phyloP scores from a whole-genome alignment of 2,888 invertebrate genomes.

The Polymixis lichenea region DNA sequence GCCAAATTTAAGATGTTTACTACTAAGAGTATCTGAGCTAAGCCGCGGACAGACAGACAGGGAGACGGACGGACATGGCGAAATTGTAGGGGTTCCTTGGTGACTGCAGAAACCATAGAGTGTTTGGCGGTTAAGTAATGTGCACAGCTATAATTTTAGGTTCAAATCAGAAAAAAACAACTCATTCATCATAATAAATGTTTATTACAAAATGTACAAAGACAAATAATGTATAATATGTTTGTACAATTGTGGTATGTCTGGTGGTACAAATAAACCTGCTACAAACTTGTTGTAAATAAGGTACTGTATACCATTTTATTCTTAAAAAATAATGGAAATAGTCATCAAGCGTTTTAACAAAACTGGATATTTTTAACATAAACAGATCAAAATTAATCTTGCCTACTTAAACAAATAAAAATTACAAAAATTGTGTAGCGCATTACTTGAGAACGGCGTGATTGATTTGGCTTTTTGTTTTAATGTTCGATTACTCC shows the following conservation, averaged over 20 bases:
- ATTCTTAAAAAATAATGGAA: background rate
- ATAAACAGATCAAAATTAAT: background rate
- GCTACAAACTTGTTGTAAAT: background rate
- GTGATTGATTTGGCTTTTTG: background rate
- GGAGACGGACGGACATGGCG: too few relatives aligned
- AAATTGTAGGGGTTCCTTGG: too few relatives aligned
- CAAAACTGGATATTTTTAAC: background rate
- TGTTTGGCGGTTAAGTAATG: background rate
- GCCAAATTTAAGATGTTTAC: too few relatives aligned
- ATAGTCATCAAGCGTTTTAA: background rate
- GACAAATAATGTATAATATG: background rate
- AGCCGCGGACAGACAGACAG: too few relatives aligned
- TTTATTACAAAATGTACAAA: constrained; percentile 10
- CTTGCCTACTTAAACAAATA: too few relatives aligned
- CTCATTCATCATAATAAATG: background rate
- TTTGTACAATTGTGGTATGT: constrained; percentile 8
- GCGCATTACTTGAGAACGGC: background rate
- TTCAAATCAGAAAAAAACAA: constrained; percentile 3
- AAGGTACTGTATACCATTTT: background rate
- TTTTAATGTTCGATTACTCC: background rate
- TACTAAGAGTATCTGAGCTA: too few relatives aligned
- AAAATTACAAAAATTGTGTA: background rate
- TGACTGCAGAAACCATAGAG: background rate
- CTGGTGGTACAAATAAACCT: background rate
- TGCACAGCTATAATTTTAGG: background rate